Evolutionary conservation across 2,888 invertebrate species (phyloP).

Genomic region (Thecophora atra): DNA sequence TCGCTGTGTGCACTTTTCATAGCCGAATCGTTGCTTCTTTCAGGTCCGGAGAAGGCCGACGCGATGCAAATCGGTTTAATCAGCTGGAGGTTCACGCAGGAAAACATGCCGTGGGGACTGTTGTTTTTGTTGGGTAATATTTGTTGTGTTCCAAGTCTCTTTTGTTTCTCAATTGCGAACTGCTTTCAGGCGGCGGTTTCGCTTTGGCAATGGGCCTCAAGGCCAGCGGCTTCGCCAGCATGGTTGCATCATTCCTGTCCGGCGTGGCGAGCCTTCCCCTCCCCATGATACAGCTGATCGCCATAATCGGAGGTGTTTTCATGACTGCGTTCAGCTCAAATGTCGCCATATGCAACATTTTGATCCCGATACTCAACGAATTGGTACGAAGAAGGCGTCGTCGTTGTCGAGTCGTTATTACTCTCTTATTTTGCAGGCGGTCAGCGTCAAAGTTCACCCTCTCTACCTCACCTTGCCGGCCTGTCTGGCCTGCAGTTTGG

Average conservation of each 20-base stretch:
- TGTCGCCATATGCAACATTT: constrained; percentile 86
- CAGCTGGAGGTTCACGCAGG: constrained; percentile 81
- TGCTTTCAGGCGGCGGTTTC: constrained; percentile 80
- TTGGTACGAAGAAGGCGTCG: constrained; percentile 69
- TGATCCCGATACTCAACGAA: constrained; percentile 81
- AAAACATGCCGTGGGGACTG: constrained; percentile 87
- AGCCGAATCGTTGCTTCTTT: neutral
- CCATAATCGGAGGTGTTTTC: constrained; percentile 67
- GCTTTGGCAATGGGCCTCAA: constrained; percentile 85
- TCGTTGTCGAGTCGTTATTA: neutral
- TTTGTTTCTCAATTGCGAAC: too few relatives aligned
- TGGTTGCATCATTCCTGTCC: constrained; percentile 75
- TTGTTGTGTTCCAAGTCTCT: constrained; percentile 43
- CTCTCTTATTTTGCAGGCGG: constrained; percentile 69
- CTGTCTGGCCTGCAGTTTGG: constrained; percentile 84
- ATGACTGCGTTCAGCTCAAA: constrained; percentile 76
- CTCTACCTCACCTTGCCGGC: constrained; percentile 88
- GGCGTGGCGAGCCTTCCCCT: constrained; percentile 73
- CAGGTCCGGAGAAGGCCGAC: constrained; percentile 44
- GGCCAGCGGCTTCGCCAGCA: constrained; percentile 76
- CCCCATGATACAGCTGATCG: constrained; percentile 74
- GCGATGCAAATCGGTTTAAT: constrained; percentile 69
- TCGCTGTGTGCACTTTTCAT: too few relatives aligned
- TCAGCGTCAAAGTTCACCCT: constrained; percentile 78
- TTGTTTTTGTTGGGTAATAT: constrained; percentile 76